Conservation (phyloP, 2,888 invertebrate species). For the Anoplius nigerrimus region DNA sequence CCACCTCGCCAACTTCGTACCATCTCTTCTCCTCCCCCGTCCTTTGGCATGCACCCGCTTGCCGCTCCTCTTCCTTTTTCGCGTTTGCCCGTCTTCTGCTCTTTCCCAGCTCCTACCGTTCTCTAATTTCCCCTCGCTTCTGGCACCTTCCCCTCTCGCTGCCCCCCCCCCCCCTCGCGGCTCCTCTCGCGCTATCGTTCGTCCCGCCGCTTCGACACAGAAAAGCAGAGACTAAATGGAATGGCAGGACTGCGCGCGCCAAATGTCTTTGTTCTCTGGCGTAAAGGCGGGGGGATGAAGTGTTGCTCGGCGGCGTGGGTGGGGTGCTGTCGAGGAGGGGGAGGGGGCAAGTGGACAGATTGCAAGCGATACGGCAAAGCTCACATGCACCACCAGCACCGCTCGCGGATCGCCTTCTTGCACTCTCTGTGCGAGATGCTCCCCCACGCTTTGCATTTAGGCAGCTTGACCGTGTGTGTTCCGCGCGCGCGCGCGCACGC, state of each 20-base stretch:
- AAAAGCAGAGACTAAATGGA: slow-evolving; percentile 43
- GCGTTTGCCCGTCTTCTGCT: too few species aligned
- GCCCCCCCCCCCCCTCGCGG: background rate
- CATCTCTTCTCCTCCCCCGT: background rate
- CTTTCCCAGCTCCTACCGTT: background rate
- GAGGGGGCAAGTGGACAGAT: slow-evolving; percentile 50
- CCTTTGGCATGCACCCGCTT: background rate
- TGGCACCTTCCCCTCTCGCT: slow-evolving; percentile 5
- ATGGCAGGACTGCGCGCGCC: slow-evolving; percentile 47
- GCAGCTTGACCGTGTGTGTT: background rate
- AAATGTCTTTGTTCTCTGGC: slow-evolving; percentile 55
- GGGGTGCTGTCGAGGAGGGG: background rate
- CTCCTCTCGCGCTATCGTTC: slow-evolving; percentile 2
- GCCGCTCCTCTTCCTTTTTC: too few species aligned
- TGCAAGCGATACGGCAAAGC: slow-evolving; percentile 44
- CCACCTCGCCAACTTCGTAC: too few species aligned
- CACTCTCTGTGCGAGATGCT: slow-evolving; percentile 8
- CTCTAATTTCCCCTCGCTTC: slow-evolving; percentile 3
- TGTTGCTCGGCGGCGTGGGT: background rate
- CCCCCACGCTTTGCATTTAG: background rate
- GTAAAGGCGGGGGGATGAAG: background rate
- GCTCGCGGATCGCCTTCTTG: background rate
- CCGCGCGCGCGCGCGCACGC: background rate
- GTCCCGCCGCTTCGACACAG: slow-evolving; percentile 11
- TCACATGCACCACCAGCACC: slow-evolving; percentile 1